Evolutionary conservation across 2,797 vertebrate species (phyloP), one percentile per base, ranked within the genome.

Genomic region (Anabacerthia variegaticeps): DNA sequence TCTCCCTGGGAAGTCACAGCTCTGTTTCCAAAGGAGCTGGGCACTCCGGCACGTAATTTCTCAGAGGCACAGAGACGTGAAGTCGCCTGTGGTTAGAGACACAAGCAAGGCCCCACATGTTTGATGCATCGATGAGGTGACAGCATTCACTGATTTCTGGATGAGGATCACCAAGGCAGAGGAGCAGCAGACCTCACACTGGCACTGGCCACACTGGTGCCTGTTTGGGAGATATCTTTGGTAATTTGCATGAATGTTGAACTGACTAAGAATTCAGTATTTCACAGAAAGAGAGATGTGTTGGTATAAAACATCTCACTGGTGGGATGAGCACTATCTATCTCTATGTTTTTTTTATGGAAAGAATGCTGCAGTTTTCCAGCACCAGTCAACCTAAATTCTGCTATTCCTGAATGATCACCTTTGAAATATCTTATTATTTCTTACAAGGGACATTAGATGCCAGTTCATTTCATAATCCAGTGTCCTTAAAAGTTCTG

Each of bases 341-440:
- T 44, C 0, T 0, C 39, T 78, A 0, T 16, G 6, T 54, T 66
- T 91, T n/a, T n/a, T 32, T 19, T 15, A 12, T 22, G 41, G 32
- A 58, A 19, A 32, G 22, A 88, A 74, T 24, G 18, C n/a, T 68
- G 65, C 21, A 65, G 43, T 77, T 80, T 93, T 79, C 34, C 55
- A 80, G 67, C 18, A 72, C n/a, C 69, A 80, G 48, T 14, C 28
- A 13, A 46, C 51, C 10, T 51, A 48, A 84, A 68, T 84, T 66
- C 55, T 88, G 32, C 20, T 54, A 3, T 80, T 69, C 49, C 62
- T 49, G 26, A 14, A 8, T 28, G 71, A 85, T 26, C 16, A 26
- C 28, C 5, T 14, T 65, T 61, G 72, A 87, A 86, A 59, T n/a
- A 12, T 82, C 62, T 52, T 61, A 26, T 71, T 48, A 73, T 49